Evolutionary conservation across 2,113 vertebrate genomes (phyloP).

Genomic region (Corythornis cristatus): DNA sequence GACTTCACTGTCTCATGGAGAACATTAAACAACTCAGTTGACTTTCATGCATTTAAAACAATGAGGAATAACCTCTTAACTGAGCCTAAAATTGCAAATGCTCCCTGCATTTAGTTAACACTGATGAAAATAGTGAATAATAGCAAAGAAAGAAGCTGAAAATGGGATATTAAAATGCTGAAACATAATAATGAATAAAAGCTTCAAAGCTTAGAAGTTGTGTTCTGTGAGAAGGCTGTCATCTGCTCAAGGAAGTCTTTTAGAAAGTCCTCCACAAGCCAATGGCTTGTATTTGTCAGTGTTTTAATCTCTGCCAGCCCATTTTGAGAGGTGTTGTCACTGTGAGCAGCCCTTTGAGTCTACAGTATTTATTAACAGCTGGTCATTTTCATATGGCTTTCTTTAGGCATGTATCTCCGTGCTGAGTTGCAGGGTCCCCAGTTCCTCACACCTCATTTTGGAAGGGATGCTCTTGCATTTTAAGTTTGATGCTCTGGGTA

Average conservation of each 20-base stretch:
- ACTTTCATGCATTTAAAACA: constrained; percentile 51
- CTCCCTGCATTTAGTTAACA: neutral
- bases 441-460: neutral
- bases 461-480: neutral
- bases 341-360: rapidly evolving
- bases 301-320: neutral
- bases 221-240: neutral
- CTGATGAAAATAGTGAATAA: constrained; percentile 35
- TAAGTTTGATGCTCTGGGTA: neutral
- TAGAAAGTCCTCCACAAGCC: neutral
- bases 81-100: neutral
- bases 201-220: neutral
- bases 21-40: neutral
- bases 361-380: neutral
- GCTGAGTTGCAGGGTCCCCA: neutral
- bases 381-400: neutral
- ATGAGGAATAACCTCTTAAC: constrained; percentile 3
- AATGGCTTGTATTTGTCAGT: neutral
- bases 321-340: neutral
- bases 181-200: neutral
- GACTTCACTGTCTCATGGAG: constrained; percentile 31
- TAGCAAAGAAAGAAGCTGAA: constrained; percentile 12
- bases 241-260: neutral
- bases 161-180: neutral
- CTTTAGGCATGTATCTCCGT: neutral